Percentiles rank a stretch among this genome's conserved stretches.
Conservation (phyloP, 1,140 invertebrate species). For the Tetramorium simillimum region DNA sequence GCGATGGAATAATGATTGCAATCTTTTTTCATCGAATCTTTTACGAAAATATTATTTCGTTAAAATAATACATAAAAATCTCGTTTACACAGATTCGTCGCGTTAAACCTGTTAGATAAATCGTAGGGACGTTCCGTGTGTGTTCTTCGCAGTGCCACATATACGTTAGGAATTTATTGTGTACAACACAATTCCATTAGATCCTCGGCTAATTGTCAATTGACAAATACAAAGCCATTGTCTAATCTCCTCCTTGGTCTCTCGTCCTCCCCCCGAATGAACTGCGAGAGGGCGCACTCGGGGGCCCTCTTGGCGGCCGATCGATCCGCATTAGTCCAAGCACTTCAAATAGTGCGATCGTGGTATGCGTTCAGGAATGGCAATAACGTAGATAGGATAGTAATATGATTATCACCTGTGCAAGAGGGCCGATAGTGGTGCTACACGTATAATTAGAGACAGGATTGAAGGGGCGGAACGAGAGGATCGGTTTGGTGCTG, state of each 20-base stretch:
- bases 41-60: background rate
- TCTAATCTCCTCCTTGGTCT: slow-evolving; percentile 39
- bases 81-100: background rate
- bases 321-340: slow-evolving; percentile 76
- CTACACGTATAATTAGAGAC: slow-evolving; percentile 81
- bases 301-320: slow-evolving; percentile 69
- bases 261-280: slow-evolving; percentile 52
- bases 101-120: background rate
- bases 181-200: slow-evolving; percentile 41
- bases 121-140: background rate
- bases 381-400: slow-evolving; percentile 82
- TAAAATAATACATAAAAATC: background rate
- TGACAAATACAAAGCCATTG: slow-evolving; percentile 59
- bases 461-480: slow-evolving; percentile 75
- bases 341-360: slow-evolving; percentile 79
- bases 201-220: slow-evolving; percentile 49
- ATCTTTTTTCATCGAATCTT: background rate
- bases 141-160: background rate
- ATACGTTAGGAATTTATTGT: slow-evolving; percentile 12
- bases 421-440: slow-evolving; percentile 76
- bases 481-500: slow-evolving; percentile 46
- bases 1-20: background rate
- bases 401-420: slow-evolving; percentile 83
- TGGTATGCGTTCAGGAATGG: slow-evolving; percentile 78
- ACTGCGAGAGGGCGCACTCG: slow-evolving; percentile 66